A percentile compares a stretch with the other conserved stretches of the same genome.
Evolutionary conservation across 2,113 vertebrate genomes (phyloP).

Genomic region (Tauraco erythrolophus): DNA sequence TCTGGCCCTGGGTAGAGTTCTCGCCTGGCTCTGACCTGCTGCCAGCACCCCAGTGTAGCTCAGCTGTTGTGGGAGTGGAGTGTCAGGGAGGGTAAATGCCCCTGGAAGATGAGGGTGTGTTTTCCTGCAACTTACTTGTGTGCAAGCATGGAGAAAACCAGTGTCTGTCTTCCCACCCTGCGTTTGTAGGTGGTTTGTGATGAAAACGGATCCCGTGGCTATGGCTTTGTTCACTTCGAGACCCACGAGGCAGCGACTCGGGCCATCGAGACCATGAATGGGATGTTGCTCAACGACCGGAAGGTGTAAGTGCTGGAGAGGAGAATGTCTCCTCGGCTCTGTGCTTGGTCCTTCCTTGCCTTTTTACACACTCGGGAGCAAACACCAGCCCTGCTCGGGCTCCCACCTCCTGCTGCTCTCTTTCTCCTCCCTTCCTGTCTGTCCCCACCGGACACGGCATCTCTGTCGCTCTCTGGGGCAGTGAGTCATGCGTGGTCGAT

Average conservation of each 20-base stretch:
- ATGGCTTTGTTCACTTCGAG: slow-evolving; percentile 98
- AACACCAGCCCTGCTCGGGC: not conserved
- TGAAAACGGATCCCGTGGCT: slow-evolving; percentile 93
- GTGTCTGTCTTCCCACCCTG: not conserved
- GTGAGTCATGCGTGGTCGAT: not conserved
- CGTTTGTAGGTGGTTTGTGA: slow-evolving; percentile 89
- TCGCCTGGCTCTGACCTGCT: not conserved
- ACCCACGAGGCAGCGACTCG: slow-evolving; percentile 91
- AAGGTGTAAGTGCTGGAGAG: slow-evolving; percentile 88
- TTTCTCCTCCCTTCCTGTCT: not conserved
- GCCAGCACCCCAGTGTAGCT: not conserved
- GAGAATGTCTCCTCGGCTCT: not conserved
- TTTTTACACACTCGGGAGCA: rapidly evolving
- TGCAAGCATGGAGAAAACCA: rapidly evolving
- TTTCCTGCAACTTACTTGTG: rapidly evolving
- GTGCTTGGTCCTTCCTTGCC: not conserved
- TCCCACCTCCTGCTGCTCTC: not conserved
- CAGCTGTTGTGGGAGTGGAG: rapidly evolving
- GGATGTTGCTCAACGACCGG: slow-evolving; percentile 95
- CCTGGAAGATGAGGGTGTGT: not conserved
- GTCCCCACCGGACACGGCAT: rapidly evolving
- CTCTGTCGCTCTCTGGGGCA: not conserved
- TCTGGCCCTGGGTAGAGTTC: not conserved
- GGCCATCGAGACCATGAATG: slow-evolving; percentile 95
- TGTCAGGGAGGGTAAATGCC: not conserved